A percentile compares a stretch with the other conserved stretches of the same genome.
These are phyloP conservation scores for Crocodylus rhombifer DNA, from an alignment of 2,797 vertebrate genomes.

Conservation along the genomic window DNA sequence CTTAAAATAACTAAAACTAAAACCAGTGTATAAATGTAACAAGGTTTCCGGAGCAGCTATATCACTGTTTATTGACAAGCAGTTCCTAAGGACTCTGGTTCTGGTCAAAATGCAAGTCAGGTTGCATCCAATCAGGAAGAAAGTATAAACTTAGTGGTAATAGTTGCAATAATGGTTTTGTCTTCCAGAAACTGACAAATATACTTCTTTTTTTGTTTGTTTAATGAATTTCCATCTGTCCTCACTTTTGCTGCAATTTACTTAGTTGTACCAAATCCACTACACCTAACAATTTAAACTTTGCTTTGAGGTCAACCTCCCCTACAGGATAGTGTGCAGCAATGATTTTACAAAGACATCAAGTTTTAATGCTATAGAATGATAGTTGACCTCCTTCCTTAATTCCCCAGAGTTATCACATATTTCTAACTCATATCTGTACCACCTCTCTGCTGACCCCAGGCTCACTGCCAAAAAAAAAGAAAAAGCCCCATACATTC, in stretches of 20 bases:
- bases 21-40: accelerated
- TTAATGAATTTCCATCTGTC: background rate
- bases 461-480: background rate
- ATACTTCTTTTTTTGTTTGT: background rate
- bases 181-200: background rate
- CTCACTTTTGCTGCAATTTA: background rate
- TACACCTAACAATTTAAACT: background rate
- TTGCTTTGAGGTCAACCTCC: background rate
- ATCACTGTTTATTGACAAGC: background rate
- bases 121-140: background rate
- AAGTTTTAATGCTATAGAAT: background rate
- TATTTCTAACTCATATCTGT: too few relatives aligned
- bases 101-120: background rate
- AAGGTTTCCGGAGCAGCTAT: background rate
- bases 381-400: background rate
- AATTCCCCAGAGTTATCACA: too few relatives aligned
- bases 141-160: background rate
- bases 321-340: background rate
- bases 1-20: slow-evolving; percentile 1
- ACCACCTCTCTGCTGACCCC: too few relatives aligned
- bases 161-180: background rate
- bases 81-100: background rate
- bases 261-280: background rate
- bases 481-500: background rate
- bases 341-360: background rate